These are phyloP conservation scores for Chrysomallon squamiferum DNA, from an alignment of 1,140 invertebrate genomes.

Conservation along the genomic window DNA sequence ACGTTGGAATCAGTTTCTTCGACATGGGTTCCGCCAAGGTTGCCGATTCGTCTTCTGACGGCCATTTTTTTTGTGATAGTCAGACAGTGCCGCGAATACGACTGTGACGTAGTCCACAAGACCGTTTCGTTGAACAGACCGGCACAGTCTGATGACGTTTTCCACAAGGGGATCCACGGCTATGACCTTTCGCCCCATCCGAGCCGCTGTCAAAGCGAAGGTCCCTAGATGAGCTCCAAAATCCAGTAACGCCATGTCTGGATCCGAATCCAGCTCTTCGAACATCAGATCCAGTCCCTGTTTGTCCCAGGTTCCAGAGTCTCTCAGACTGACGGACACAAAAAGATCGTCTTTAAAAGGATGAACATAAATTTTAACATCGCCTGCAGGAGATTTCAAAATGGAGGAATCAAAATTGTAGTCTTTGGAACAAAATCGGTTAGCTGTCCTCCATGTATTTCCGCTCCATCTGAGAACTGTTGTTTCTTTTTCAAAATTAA, in stretches of 20 bases:
- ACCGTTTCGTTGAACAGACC: slow-evolving; percentile 23
- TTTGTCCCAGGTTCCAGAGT: slow-evolving; percentile 23
- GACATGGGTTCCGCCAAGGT: slow-evolving; percentile 38
- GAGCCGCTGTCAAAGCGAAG: slow-evolving; percentile 38
- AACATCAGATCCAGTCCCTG: slow-evolving; percentile 8
- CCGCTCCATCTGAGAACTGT: background rate
- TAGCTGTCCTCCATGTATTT: background rate
- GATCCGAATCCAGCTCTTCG: slow-evolving; percentile 9
- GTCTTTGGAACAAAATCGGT: background rate
- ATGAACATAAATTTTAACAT: slow-evolving; percentile 17
- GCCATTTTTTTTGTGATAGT: slow-evolving; percentile 28
- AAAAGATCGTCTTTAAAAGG: slow-evolving; percentile 9
- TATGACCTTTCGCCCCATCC: slow-evolving; percentile 37
- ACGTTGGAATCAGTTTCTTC: background rate
- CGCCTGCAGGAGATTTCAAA: background rate
- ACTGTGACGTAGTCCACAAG: slow-evolving; percentile 29
- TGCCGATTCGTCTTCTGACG: slow-evolving; percentile 28
- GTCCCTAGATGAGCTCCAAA: slow-evolving; percentile 54
- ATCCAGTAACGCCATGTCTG: slow-evolving; percentile 37
- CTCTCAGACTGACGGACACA: slow-evolving; percentile 18
- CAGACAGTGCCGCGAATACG: slow-evolving; percentile 39
- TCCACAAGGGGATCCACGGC: slow-evolving; percentile 41
- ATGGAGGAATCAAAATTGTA: background rate
- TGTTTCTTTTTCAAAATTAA: background rate
- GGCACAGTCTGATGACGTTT: slow-evolving; percentile 37